These are phyloP conservation scores for Netelia melanura DNA, from an alignment of 2,888 invertebrate species.

Conservation along the genomic window DNA sequence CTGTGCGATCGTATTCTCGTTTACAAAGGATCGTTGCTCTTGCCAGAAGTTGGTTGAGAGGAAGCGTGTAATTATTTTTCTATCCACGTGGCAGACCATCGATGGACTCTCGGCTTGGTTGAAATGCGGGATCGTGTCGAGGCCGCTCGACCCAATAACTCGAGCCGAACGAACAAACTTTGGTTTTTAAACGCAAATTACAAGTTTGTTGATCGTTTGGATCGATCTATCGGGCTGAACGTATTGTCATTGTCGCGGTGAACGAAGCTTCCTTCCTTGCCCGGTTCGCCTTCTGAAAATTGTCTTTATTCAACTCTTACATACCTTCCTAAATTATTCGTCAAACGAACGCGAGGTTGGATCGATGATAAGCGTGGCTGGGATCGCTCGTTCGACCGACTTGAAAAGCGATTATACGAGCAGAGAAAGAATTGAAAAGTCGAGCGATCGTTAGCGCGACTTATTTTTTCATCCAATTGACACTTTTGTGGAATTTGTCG, in stretches of 20 bases:
- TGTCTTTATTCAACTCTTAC: background rate
- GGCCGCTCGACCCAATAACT: constrained; percentile 80
- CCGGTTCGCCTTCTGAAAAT: background rate
- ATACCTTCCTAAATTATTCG: constrained; percentile 43
- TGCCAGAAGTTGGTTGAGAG: background rate
- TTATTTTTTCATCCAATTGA: background rate
- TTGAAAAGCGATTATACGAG: background rate
- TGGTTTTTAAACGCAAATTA: constrained; percentile 68
- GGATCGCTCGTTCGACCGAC: background rate
- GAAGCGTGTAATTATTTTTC: too few species aligned
- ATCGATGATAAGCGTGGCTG: constrained; percentile 32
- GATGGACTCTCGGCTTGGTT: too few species aligned
- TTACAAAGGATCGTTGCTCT: constrained; percentile 74
- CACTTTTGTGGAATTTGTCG: too few species aligned
- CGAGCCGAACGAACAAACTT: constrained; percentile 85
- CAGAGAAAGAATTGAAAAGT: background rate
- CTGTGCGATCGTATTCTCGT: constrained; percentile 75
- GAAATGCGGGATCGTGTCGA: too few species aligned
- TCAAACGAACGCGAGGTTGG: background rate
- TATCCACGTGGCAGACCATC: too few species aligned
- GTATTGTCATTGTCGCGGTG: background rate
- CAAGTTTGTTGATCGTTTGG: constrained; percentile 84
- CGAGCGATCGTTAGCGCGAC: background rate
- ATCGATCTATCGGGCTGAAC: constrained; percentile 81
- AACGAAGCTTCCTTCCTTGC: background rate